Evolutionary conservation across 2,888 invertebrate species (phyloP), one percentile per base, ranked within the genome.

Genomic region (Omphaloscelis lunosa): DNA sequence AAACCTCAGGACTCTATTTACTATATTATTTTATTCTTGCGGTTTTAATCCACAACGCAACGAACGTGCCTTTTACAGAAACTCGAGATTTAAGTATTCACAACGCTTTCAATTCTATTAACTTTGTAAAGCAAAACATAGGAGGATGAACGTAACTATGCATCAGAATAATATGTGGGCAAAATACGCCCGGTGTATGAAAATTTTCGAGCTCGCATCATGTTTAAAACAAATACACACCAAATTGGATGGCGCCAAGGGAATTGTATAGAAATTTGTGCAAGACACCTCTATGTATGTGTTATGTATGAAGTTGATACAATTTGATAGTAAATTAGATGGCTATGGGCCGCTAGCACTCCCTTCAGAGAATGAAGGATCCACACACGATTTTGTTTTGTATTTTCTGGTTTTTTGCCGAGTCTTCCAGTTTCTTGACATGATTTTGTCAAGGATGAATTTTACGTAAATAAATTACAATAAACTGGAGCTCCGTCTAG

Each of bases 171-270:
- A 68, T 34, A n/a, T 81, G 73, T 27, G n/a, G 27, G 58, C 23
- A 73, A 59, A 65, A 72, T 27, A 62, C 58, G 15, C 34, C 34
- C 39, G 48, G 34, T 15, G n/a, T 70, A n/a, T 61, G 34, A 84
- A 63, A 71, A 79, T 80, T 45, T 68, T 39, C 20, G 4, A 29
- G 51, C 65, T 34, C 58, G 61, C 45, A 39, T 80, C 66, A 85
- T 82, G 81, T 82, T 84, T 85, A 66, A 85, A 62, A 71, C 70
- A 80, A 70, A 81, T 70, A 63, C 61, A 62, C 62, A 29, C 51
- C 15, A 80, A 74, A 74, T 85, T 81, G 75, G 73, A 72, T 45
- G 34, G 65, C 15, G 34, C 66, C 39, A 56, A 71, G 70, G 67
- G 58, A 80, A 51, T 62, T 58, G 72, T 73, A 58, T 70, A 66